phyloP scores from a whole-genome alignment of 2,113 vertebrate genomes.

The Donacobius atricapilla region DNA sequence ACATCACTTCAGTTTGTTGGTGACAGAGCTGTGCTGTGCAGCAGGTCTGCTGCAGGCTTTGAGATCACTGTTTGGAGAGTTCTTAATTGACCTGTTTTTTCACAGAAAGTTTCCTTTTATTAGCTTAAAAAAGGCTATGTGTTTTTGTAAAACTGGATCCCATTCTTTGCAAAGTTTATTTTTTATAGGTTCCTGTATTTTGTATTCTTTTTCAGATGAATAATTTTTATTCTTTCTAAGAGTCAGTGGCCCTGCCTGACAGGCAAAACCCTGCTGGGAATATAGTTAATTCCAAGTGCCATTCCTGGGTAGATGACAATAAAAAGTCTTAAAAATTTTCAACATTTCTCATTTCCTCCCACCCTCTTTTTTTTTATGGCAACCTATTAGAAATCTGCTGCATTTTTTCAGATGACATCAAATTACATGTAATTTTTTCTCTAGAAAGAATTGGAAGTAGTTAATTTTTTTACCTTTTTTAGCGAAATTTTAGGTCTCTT shows the following conservation, averaged over 20 bases:
- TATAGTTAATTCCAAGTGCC: not conserved
- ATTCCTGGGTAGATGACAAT: not conserved
- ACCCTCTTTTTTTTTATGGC: fast-evolving
- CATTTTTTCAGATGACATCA: not conserved
- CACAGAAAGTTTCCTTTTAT: not conserved
- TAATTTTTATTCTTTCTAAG: not conserved
- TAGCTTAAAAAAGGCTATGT: not conserved
- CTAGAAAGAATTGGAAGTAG: not conserved
- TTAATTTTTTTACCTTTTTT: not conserved
- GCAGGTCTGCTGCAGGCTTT: not conserved
- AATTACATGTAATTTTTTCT: not conserved
- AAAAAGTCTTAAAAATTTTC: not conserved
- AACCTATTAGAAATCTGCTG: not conserved
- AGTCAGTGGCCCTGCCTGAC: not conserved
- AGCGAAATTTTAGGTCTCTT: not conserved
- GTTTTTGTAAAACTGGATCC: not conserved
- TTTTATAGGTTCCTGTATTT: not conserved
- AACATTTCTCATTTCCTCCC: not conserved
- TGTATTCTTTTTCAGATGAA: not conserved
- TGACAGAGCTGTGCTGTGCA: not conserved
- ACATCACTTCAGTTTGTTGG: not conserved
- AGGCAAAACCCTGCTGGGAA: not conserved
- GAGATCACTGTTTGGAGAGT: not conserved
- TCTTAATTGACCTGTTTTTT: not conserved
- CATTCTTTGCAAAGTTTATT: not conserved